phyloP scores from a whole-genome alignment of 2,797 vertebrate genomes.

The Gallinago solitaria region DNA sequence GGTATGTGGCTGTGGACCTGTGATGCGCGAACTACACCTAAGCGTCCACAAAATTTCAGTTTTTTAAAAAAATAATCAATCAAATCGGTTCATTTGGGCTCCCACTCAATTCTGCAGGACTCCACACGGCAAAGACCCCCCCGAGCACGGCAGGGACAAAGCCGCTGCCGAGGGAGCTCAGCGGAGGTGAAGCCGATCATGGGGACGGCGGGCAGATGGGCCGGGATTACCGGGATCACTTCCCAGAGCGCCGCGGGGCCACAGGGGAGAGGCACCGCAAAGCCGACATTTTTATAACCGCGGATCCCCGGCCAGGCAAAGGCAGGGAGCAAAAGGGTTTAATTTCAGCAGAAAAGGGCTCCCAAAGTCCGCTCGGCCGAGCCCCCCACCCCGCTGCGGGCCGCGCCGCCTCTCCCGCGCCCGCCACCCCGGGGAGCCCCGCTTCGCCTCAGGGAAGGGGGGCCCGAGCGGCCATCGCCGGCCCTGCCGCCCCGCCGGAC shows the following conservation, averaged over 20 bases:
- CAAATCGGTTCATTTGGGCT: too few species aligned
- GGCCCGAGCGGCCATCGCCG: too few species aligned
- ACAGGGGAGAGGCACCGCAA: not conserved
- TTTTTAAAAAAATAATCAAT: not conserved
- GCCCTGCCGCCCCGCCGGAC: not conserved
- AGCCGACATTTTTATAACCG: not conserved
- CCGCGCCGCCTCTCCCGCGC: not conserved
- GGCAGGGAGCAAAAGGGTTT: not conserved
- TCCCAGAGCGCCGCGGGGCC: not conserved
- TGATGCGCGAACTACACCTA: fast-evolving
- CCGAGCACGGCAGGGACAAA: fast-evolving
- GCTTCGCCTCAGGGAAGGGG: not conserved
- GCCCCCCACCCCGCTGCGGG: not conserved
- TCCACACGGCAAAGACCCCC: not conserved
- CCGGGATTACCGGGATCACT: not conserved
- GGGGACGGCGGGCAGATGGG: not conserved
- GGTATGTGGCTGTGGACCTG: fast-evolving
- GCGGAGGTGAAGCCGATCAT: fast-evolving
- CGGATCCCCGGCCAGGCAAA: not conserved
- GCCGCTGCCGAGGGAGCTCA: not conserved
- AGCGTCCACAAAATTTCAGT: too few species aligned
- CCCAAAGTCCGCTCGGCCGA: not conserved
- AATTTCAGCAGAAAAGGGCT: not conserved
- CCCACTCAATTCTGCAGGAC: not conserved
- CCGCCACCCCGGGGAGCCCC: not conserved